Evolutionary conservation across 1,140 invertebrate genomes (phyloP).

Genomic region (Drosophila bocqueti): DNA sequence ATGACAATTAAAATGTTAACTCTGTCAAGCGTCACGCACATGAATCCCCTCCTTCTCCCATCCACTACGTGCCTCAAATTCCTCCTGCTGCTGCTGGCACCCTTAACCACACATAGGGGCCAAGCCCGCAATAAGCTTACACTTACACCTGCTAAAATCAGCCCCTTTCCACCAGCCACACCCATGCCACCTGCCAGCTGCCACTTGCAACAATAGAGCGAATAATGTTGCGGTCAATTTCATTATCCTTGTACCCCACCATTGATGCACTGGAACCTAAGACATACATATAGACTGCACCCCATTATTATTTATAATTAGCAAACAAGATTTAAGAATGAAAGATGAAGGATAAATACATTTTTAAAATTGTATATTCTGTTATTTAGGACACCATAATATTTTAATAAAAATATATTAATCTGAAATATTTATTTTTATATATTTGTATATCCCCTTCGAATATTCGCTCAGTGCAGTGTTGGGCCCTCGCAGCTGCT

Average conservation of each 20-base stretch:
- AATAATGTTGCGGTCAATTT: constrained; percentile 81
- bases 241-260: too few species aligned
- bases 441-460: background rate
- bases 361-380: background rate
- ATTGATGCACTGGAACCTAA: background rate
- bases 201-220: constrained; percentile 62
- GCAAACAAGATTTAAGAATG: background rate
- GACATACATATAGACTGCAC: background rate
- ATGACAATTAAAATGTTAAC: constrained; percentile 82
- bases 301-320: background rate
- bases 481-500: constrained; percentile 6
- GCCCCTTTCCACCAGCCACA: background rate
- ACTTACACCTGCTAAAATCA: constrained; percentile 44
- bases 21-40: constrained; percentile 66
- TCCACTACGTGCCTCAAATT: background rate
- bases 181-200: constrained; percentile 10
- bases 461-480: background rate
- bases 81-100: background rate
- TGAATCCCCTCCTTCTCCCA: background rate
- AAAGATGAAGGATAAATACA: background rate
- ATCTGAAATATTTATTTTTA: background rate
- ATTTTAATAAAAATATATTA: background rate
- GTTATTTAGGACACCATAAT: background rate
- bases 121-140: constrained; percentile 36
- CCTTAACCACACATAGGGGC: background rate